Conservation (phyloP, 2,888 invertebrate genomes). For the Neoaliturus tenellus region DNA sequence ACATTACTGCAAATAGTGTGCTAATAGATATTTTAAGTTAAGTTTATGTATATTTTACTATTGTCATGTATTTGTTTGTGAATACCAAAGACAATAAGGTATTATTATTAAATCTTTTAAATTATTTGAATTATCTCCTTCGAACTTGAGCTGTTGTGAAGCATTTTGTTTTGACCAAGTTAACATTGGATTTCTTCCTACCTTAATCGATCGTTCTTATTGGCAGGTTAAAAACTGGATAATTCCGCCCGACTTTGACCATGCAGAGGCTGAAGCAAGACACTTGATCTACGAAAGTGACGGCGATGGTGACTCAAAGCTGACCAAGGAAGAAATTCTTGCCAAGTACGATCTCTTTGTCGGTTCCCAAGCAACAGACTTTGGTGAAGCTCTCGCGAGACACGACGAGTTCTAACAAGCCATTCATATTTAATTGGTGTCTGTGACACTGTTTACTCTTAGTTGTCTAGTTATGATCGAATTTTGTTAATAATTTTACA, state of each 20-base stretch:
- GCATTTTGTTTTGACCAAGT: too few species aligned
- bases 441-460: neutral
- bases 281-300: constrained; percentile 98
- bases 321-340: constrained; percentile 93
- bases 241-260: constrained; percentile 96
- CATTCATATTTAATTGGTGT: neutral
- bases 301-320: constrained; percentile 90
- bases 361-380: constrained; percentile 99
- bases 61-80: too few species aligned
- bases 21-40: too few species aligned
- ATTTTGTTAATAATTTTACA: neutral
- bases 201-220: too few species aligned
- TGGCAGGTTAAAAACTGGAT: constrained; percentile 89
- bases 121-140: too few species aligned
- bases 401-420: constrained; percentile 95
- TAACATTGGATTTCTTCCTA: too few species aligned
- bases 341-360: constrained; percentile 98
- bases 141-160: too few species aligned
- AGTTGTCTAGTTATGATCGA: neutral
- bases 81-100: too few species aligned
- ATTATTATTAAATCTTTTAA: too few species aligned
- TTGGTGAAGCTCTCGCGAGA: constrained; percentile 95
- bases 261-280: constrained; percentile 96
- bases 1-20: too few species aligned
- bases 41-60: too few species aligned